Evolutionary conservation across 2,888 invertebrate genomes (phyloP).

Genomic region (Ganaspis brasiliensis): DNA sequence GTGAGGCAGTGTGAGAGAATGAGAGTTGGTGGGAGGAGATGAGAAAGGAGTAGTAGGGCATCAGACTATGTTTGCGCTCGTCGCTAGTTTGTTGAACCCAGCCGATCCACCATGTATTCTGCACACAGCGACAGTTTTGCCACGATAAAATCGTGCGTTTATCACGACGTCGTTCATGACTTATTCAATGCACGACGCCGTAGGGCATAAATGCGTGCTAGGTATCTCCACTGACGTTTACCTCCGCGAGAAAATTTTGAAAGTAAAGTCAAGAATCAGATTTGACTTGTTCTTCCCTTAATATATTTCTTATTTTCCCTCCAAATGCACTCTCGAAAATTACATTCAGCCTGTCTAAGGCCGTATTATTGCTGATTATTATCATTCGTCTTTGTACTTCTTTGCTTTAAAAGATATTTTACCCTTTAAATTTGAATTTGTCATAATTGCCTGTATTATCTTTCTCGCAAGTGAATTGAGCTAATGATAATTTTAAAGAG

Average conservation of each 20-base stretch:
- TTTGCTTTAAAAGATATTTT: too few relatives aligned
- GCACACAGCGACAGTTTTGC: constrained; percentile 63
- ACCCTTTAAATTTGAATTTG: too few relatives aligned
- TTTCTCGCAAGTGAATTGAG: too few relatives aligned
- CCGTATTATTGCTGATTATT: too few relatives aligned
- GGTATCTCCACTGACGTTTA: constrained; percentile 32
- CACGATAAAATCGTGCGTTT: constrained; percentile 69
- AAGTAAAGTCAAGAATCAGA: constrained; percentile 6
- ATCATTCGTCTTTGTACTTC: too few relatives aligned
- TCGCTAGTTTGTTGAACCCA: constrained; percentile 65
- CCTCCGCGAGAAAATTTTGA: constrained; percentile 28
- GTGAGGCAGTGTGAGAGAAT: constrained; percentile 25
- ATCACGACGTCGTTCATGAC: constrained; percentile 69
- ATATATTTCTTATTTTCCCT: not conserved
- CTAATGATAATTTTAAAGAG: too few relatives aligned
- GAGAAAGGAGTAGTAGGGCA: constrained; percentile 57
- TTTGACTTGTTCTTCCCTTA: not conserved
- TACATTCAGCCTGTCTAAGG: not conserved
- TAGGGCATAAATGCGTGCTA: constrained; percentile 61
- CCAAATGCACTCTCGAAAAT: not conserved
- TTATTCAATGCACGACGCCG: constrained; percentile 69
- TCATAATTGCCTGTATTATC: too few relatives aligned
- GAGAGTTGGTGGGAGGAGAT: constrained; percentile 45
- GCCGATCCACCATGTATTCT: constrained; percentile 49
- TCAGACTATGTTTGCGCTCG: constrained; percentile 57